Percentiles rank a stretch among this genome's conserved stretches.
Conservation (phyloP, 2,888 invertebrate species). For the Andrena hattorfiana region DNA sequence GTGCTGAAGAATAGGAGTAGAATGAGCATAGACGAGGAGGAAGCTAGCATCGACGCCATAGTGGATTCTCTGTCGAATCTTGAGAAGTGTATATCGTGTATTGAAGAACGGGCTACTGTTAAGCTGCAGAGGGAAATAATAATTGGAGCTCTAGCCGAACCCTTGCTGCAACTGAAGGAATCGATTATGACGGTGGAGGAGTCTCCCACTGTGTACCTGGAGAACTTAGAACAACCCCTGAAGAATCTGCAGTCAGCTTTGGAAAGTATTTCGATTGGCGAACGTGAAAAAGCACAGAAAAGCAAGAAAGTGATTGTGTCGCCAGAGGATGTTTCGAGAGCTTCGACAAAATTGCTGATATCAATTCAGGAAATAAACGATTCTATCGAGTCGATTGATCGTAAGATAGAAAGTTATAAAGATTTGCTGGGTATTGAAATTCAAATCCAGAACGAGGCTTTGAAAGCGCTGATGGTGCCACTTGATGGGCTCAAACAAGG, state of each 20-base stretch:
- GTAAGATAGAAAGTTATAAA: conserved; percentile 58
- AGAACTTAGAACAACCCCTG: conserved; percentile 65
- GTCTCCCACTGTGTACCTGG: conserved; percentile 61
- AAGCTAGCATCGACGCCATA: conserved; percentile 67
- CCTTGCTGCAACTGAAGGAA: conserved; percentile 64
- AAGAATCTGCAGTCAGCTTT: conserved; percentile 56
- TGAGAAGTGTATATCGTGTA: conserved; percentile 71
- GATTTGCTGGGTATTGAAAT: conserved; percentile 49
- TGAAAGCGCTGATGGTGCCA: conserved; percentile 55
- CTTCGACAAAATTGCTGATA: conserved; percentile 44
- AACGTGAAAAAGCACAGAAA: not conserved
- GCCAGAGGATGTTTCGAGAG: conserved; percentile 27
- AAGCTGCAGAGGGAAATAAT: conserved; percentile 50
- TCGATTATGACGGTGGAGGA: conserved; percentile 67
- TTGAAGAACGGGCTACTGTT: conserved; percentile 68
- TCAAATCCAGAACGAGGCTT: conserved; percentile 60
- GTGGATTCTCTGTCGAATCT: conserved; percentile 74
- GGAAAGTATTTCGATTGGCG: conserved; percentile 35
- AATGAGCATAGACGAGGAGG: conserved; percentile 49
- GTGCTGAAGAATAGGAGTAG: conserved; percentile 42
- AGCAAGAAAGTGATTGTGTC: conserved; percentile 5
- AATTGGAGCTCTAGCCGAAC: conserved; percentile 50
- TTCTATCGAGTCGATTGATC: conserved; percentile 59
- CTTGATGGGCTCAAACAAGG: conserved; percentile 57
- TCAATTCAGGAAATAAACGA: conserved; percentile 54